Conservation (phyloP, 2,113 vertebrate genomes). For the Promerops cafer region DNA sequence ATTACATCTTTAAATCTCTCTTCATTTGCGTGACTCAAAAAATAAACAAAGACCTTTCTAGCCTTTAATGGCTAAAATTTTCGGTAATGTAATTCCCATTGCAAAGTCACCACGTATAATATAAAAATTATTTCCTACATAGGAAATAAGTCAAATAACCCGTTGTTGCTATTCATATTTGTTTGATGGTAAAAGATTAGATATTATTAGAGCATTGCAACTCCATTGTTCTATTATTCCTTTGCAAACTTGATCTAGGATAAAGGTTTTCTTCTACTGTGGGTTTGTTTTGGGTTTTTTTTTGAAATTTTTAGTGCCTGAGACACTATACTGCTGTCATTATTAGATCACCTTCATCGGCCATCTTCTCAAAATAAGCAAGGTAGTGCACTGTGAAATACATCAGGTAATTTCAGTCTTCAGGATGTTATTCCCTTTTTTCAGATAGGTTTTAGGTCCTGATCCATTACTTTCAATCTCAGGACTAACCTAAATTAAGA, state of each 20-base stretch:
- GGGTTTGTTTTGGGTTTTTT: not conserved
- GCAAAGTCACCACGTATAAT: not conserved
- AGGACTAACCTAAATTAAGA: not conserved
- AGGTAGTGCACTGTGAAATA: not conserved
- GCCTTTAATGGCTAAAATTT: not conserved
- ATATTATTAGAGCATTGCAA: not conserved
- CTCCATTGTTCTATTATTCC: not conserved
- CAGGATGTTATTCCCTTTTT: not conserved
- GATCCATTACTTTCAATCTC: not conserved
- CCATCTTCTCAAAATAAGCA: not conserved
- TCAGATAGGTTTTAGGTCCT: not conserved
- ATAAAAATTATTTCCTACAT: not conserved
- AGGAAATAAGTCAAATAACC: not conserved
- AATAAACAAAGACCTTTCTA: not conserved
- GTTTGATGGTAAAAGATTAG: not conserved
- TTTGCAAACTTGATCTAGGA: not conserved
- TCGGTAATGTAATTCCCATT: not conserved
- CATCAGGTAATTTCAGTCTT: not conserved
- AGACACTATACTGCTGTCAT: not conserved
- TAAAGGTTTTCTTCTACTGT: not conserved
- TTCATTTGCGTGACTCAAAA: not conserved
- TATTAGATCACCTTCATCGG: fast-evolving
- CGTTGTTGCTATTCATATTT: not conserved
- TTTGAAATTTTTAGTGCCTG: not conserved
- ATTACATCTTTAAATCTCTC: not conserved